Conservation (phyloP, 2,888 invertebrate species). For the Cerceris rybyensis region DNA sequence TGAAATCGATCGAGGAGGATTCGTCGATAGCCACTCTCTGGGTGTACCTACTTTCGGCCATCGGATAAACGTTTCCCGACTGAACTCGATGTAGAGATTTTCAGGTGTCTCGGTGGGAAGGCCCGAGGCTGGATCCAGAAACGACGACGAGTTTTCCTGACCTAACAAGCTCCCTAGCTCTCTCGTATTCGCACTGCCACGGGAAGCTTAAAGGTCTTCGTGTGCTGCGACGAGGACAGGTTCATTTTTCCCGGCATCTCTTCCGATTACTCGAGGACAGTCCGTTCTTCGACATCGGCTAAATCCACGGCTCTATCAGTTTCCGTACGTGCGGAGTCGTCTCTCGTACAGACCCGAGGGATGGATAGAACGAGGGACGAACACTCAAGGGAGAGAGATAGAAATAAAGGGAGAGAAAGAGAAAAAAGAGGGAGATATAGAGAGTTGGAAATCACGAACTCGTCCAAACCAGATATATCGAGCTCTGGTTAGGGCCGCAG, state of each 20-base stretch:
- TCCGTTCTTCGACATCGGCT: slow-evolving; percentile 15
- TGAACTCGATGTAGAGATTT: slow-evolving; percentile 3
- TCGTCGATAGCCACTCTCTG: slow-evolving; percentile 6
- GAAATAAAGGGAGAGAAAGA: neutral
- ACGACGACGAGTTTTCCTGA: slow-evolving; percentile 23
- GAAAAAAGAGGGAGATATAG: slow-evolving; percentile 2
- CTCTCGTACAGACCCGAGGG: neutral
- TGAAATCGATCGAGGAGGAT: neutral
- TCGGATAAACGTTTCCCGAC: neutral
- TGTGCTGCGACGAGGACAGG: slow-evolving; percentile 37
- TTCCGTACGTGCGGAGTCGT: slow-evolving; percentile 1
- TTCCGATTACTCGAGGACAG: slow-evolving; percentile 47
- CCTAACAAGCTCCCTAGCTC: slow-evolving; percentile 20
- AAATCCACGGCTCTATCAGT: slow-evolving; percentile 42
- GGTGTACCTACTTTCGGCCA: neutral
- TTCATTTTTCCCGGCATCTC: slow-evolving; percentile 59
- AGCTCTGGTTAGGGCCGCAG: neutral
- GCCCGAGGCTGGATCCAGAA: slow-evolving; percentile 2
- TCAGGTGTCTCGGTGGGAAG: slow-evolving; percentile 8
- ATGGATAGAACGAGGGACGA: neutral
- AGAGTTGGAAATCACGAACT: slow-evolving; percentile 17
- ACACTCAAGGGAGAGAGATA: neutral
- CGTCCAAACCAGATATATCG: slow-evolving; percentile 15
- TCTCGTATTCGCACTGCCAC: neutral
- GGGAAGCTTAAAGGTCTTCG: neutral